Percentiles rank a stretch among this genome's conserved stretches.
Evolutionary conservation across 2,797 vertebrate genomes (phyloP).

Genomic region (Melanotaenia parkinsoni): DNA sequence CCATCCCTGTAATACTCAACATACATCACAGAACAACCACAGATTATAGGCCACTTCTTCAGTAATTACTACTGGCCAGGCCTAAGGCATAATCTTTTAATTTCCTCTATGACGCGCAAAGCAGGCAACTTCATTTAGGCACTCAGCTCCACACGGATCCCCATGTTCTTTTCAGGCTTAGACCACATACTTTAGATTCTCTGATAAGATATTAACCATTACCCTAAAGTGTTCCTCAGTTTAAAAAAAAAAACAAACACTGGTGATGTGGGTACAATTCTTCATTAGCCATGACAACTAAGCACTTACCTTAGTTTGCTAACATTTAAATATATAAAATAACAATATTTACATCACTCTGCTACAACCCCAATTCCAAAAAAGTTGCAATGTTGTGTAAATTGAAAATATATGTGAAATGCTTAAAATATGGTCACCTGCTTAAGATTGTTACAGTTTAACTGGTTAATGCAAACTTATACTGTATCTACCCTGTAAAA

Average conservation of each 20-base stretch:
- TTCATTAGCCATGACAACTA: conserved; percentile 32
- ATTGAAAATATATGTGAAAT: no score
- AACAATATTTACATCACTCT: no score
- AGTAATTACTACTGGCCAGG: conserved; percentile 82
- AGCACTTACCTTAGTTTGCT: conserved; percentile 2
- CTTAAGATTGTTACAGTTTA: no score
- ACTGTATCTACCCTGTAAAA: no score
- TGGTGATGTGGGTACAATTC: conserved; percentile 43
- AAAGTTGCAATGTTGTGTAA: no score
- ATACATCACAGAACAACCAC: conserved; percentile 79
- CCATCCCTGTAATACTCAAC: conserved; percentile 66
- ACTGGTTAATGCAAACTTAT: no score
- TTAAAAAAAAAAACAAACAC: conserved; percentile 49
- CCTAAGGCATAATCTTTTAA: conserved; percentile 83
- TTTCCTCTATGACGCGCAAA: conserved; percentile 82
- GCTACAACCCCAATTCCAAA: no score
- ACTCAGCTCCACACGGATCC: conserved; percentile 37
- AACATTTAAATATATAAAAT: no score
- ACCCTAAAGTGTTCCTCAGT: conserved; percentile 29
- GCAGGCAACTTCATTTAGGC: conserved; percentile 72
- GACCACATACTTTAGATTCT: conserved; percentile 57
- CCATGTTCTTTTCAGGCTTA: conserved; percentile 44
- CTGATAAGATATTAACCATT: conserved; percentile 66
- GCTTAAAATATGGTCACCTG: no score
- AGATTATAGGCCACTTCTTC: conserved; percentile 85